Evolutionary conservation across 2,888 invertebrate species (phyloP), one percentile per base, ranked within the genome.

Genomic region (Catonia carolina): DNA sequence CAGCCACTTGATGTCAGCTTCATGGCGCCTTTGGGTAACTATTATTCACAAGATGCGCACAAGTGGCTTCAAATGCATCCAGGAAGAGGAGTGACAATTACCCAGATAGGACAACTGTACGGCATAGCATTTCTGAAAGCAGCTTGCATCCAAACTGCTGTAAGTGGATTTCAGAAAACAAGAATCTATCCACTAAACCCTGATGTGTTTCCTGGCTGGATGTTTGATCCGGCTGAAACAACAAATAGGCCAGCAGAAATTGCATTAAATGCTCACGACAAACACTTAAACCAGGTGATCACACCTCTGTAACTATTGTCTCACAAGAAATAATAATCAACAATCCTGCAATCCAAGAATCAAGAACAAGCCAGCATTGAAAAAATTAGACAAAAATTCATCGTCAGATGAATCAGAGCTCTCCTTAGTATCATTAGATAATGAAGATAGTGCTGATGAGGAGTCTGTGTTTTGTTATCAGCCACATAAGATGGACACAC

Each of bases 111-210:
- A 54, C 27, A 58, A 50, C 52, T 66, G 37, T 66, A 65, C 59
- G 59, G 63, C 22, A 58, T 58, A 54, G 65, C 66, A 17, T 68
- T 58, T 58, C 47, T 60, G 15, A 62, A 60, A 58, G 63, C 65
- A 17, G 63, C 64, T 36, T 60, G 54, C 27, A 58, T 68, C 50
- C 36, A 57, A 45, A 67, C 65, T 18, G 66, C 66, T 31, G 59
- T 66, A 52, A 66, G 65, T 63, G 67, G 63, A 6, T 72, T 70
- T 65, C 53, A 59, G 50, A 66, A 64, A 52, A 60, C 67, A 17
- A 69, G 67, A 22, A 57, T 70, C 52, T 68, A 64, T 64, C 69
- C 68, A 20, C 63, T 66, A 14, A 69, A 67, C 56, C 42, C 57
- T 53, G 7, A 61, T 35, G 55, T 60, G n/a, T 69, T 69, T 55